Conservation (phyloP, 2,888 invertebrate genomes). For the Pimpla rufipes region DNA sequence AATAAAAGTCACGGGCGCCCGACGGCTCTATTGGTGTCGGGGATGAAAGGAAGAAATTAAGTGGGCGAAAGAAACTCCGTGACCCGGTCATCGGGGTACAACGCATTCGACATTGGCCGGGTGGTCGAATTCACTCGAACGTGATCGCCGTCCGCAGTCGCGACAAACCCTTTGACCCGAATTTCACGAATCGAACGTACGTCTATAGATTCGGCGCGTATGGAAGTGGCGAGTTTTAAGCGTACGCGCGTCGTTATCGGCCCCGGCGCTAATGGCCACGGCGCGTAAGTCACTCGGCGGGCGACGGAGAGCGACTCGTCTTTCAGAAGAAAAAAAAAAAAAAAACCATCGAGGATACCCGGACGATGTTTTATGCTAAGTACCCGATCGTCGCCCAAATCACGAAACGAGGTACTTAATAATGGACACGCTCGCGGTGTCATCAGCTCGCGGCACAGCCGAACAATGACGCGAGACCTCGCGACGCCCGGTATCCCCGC, state of each 20-base stretch:
- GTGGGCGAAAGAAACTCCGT: constrained; percentile 25
- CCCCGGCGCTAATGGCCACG: constrained; percentile 59
- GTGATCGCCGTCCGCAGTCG: constrained; percentile 60
- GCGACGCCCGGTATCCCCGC: constrained; percentile 25
- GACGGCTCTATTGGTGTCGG: neutral
- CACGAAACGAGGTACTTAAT: constrained; percentile 77
- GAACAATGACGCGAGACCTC: constrained; percentile 69
- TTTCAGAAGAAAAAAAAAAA: constrained; percentile 56
- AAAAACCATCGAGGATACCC: constrained; percentile 71
- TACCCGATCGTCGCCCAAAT: constrained; percentile 77
- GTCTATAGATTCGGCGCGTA: constrained; percentile 60
- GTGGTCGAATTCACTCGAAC: constrained; percentile 27
- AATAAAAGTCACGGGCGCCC: neutral
- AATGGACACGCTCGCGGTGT: constrained; percentile 73
- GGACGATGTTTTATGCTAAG: constrained; percentile 81
- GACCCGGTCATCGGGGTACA: constrained; percentile 42
- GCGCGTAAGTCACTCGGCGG: constrained; percentile 34
- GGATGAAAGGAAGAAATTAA: constrained; percentile 38
- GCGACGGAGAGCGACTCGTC: constrained; percentile 54
- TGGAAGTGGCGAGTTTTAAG: constrained; percentile 8
- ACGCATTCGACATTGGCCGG: constrained; percentile 24
- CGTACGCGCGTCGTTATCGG: constrained; percentile 55
- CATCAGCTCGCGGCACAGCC: constrained; percentile 58
- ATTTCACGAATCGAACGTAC: constrained; percentile 68
- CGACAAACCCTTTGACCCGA: constrained; percentile 75